Conservation (phyloP, 2,113 vertebrate genomes). For the Typhlomys cinereus region DNA sequence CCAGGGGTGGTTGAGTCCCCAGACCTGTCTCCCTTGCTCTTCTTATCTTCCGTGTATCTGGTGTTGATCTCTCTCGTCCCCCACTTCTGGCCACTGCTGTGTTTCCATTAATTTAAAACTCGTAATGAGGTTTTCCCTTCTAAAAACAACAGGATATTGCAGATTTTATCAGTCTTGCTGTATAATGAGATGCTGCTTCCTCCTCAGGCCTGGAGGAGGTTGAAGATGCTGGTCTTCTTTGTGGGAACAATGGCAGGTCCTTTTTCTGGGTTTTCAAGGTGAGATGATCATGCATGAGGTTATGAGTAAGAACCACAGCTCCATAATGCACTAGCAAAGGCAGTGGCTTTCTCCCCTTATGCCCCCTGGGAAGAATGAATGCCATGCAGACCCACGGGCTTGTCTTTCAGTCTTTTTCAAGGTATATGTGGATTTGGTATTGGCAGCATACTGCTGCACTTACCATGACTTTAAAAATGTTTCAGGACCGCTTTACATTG, state of each 20-base stretch:
- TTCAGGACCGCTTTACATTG: background rate
- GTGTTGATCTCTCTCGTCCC: background rate
- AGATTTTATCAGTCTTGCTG: background rate
- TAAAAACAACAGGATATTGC: background rate
- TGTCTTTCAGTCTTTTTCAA: background rate
- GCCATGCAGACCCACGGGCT: background rate
- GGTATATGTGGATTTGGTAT: background rate
- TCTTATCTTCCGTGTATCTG: background rate
- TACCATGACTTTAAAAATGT: background rate
- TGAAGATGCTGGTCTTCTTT: background rate
- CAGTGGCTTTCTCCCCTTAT: no score
- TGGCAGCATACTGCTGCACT: background rate
- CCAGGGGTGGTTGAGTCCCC: no score
- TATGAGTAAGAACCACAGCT: background rate
- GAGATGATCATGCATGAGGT: background rate
- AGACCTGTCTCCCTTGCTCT: background rate
- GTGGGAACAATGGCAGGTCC: background rate
- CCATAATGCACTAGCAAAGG: no score
- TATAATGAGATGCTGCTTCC: background rate
- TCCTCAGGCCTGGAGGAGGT: background rate
- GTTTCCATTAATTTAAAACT: background rate
- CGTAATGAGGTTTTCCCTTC: background rate
- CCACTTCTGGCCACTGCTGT: background rate
- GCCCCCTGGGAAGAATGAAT: background rate
- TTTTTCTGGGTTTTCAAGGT: background rate